phyloP scores from a whole-genome alignment of 2,113 vertebrate genomes.

The Glaucomys volans region DNA sequence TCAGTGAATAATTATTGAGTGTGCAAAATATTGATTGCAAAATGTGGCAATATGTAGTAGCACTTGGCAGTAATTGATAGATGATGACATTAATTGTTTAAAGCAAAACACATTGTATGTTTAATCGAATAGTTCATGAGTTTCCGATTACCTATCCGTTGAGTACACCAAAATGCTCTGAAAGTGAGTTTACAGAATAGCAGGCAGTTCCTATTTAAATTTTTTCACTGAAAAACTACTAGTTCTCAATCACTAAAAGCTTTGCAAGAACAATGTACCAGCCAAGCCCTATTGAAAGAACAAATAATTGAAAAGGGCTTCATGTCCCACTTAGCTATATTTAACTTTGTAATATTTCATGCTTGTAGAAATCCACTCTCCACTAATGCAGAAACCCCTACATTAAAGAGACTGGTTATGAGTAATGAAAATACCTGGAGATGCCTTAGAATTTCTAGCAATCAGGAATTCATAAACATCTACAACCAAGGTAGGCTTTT shows the following conservation, averaged over 20 bases:
- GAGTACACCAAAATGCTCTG: not conserved
- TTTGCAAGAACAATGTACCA: slow-evolving; percentile 36
- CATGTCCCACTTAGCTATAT: slow-evolving; percentile 57
- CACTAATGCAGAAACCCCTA: not conserved
- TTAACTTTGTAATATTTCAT: slow-evolving; percentile 49
- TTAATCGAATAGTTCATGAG: not conserved
- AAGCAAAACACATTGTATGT: not conserved
- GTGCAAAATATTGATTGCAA: not conserved
- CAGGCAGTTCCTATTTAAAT: slow-evolving; percentile 41
- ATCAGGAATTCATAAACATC: slow-evolving; percentile 45
- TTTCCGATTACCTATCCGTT: not conserved
- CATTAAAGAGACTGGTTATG: not conserved
- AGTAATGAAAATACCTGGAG: not conserved
- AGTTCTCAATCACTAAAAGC: slow-evolving; percentile 40
- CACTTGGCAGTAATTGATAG: not conserved
- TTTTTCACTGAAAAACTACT: slow-evolving; percentile 49
- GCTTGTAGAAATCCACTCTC: slow-evolving; percentile 33
- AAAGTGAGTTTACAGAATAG: slow-evolving; percentile 42
- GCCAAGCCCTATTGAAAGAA: slow-evolving; percentile 38
- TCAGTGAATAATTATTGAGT: not conserved
- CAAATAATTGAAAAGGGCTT: slow-evolving; percentile 57
- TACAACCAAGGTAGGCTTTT: slow-evolving; percentile 6
- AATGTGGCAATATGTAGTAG: not conserved
- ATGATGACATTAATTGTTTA: not conserved
- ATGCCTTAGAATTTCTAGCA: slow-evolving; percentile 30